phyloP scores from a whole-genome alignment of 2,797 vertebrate species.

The Sebastes elongatus region DNA sequence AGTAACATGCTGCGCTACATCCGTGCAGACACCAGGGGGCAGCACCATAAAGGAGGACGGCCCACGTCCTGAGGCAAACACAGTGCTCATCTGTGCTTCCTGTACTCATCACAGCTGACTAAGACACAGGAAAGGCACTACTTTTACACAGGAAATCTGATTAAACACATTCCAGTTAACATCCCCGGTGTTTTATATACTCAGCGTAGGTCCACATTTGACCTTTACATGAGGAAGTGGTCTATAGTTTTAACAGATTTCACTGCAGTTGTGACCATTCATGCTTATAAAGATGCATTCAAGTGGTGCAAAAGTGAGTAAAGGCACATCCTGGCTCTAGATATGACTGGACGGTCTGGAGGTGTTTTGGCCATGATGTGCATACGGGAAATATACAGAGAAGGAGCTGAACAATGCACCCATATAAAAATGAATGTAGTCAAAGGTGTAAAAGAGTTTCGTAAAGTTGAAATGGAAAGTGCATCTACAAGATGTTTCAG shows the following conservation, averaged over 20 bases:
- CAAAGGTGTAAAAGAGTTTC: neutral
- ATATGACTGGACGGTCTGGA: neutral
- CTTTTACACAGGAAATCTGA: constrained; percentile 2
- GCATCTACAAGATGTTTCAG: neutral
- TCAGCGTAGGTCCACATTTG: neutral
- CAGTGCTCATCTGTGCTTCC: neutral
- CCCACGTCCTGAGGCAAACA: neutral
- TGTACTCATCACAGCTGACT: neutral
- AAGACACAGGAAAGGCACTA: neutral
- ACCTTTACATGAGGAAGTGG: neutral
- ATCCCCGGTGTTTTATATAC: neutral
- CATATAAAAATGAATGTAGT: neutral
- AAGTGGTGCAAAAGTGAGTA: neutral
- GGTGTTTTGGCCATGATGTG: neutral
- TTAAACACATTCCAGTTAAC: neutral
- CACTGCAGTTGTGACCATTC: neutral
- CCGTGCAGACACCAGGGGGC: constrained; percentile 41
- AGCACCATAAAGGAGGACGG: constrained; percentile 14
- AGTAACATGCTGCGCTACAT: neutral
- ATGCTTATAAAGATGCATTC: neutral
- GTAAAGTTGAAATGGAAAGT: neutral
- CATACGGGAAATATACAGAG: neutral
- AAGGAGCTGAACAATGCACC: neutral
- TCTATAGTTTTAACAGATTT: neutral
- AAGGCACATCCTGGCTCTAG: neutral